Evolutionary conservation across 2,797 vertebrate genomes (phyloP), one percentile per base, ranked within the genome.

Genomic region (Psittacula derbiana): DNA sequence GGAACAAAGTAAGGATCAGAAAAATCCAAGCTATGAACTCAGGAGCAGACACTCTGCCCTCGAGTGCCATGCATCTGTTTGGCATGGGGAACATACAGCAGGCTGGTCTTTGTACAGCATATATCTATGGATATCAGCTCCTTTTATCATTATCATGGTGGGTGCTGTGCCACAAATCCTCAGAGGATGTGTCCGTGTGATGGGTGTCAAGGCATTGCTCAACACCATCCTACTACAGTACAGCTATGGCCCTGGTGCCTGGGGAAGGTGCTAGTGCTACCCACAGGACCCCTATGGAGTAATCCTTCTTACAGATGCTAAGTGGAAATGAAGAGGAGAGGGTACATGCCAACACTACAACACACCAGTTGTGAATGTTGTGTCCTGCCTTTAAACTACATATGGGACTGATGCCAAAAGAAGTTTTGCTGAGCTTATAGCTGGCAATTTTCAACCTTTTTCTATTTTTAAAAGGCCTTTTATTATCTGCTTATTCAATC

Each of bases 391-490:
- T 76, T 62, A 65, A 89, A 72, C 33, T 78, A 20, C 43, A 25
- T 19, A 81, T 57, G 44, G 40, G 66, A 70, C 40, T 33, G 62
- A 90, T 16, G 40, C 66, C 57, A 92, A 80, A 96, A 58, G 46
- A 67, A 75, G 67, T 78, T 96, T 79, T 80, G 81, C 65, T 91
- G 92, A 94, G 43, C 81, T 95, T 90, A 86, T 28, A 75, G 49
- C 38, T 71, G 61, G 61, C 50, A 86, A 72, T 41, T 87, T 93
- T 65, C 81, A 92, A 85, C 47, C 30, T 74, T 72, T 8, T 88
- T 53, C 67, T 91, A 85, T 87, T 94, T 95, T 95, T 90, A 88
- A 66, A 93, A 83, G 65, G 58, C 41, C 79, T 91, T 93, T 89
- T 50, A 80, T 66, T 87, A 91, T 92, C 61, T 92, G 62, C 91